Conservation (phyloP, 2,797 vertebrate species). For the Poecile montanus region DNA sequence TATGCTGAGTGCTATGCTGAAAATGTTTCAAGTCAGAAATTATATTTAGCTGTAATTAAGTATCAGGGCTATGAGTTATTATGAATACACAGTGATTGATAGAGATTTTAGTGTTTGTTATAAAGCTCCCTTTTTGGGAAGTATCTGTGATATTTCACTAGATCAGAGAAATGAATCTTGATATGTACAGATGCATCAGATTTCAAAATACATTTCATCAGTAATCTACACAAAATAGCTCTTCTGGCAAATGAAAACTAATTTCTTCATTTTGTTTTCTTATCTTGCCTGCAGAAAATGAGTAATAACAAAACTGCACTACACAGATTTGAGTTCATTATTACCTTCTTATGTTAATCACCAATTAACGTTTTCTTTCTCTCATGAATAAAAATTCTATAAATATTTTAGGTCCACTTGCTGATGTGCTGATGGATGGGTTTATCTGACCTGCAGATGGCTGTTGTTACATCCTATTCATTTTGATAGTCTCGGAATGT, state of each 20-base stretch:
- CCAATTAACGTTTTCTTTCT: constrained; percentile 65
- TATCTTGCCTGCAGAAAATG: constrained; percentile 42
- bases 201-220: constrained; percentile 57
- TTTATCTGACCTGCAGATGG: constrained; percentile 89
- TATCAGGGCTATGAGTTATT: constrained; percentile 21
- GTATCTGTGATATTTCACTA: constrained; percentile 51
- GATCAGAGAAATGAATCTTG: constrained; percentile 47
- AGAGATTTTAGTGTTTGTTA: constrained; percentile 47
- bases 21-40: constrained; percentile 50
- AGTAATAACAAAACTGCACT: constrained; percentile 36
- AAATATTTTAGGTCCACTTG: constrained; percentile 86
- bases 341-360: constrained; percentile 72
- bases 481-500: constrained; percentile 81
- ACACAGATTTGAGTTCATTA: constrained; percentile 72
- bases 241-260: constrained; percentile 58
- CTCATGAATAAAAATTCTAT: constrained; percentile 72
- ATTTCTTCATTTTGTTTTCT: constrained; percentile 61
- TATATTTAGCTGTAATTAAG: constrained; percentile 57
- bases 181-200: constrained; percentile 50
- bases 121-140: constrained; percentile 52
- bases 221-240: constrained; percentile 42
- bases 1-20: constrained; percentile 10
- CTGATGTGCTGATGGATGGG: constrained; percentile 85
- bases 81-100: constrained; percentile 62
- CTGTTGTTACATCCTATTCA: constrained; percentile 81